Evolutionary conservation across 2,797 vertebrate genomes (phyloP), one percentile per base, ranked within the genome.

Genomic region (Cyclopterus lumpus): DNA sequence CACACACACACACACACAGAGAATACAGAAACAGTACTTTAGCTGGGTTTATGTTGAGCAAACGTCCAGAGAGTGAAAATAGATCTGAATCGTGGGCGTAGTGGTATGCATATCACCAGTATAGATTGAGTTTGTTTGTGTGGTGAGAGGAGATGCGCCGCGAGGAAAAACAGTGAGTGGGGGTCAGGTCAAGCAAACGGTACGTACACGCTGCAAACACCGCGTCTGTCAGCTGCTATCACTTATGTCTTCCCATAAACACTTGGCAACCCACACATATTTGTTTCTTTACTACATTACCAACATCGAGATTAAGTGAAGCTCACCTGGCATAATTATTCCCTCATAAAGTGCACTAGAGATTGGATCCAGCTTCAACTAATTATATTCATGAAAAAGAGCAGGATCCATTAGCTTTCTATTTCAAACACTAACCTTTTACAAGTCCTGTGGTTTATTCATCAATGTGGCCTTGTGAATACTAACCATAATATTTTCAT

Each of bases 391-490:
- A 91, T 88, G 53, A 34, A 80, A 63, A 30, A 75, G 46, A 86
- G 80, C 76, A 72, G 68, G 74, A 68, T 88, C 84, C 75, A 91
- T 93, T 89, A 90, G 73, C 60, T 86, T 86, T 88, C 74, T 54
- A 71, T 90, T 92, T 88, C 78, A 79, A 88, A 87, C 55, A 36
- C 69, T 77, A 85, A 92, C 83, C 90, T 89, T 92, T 90, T 71
- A 80, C 79, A 81, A 81, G 81, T 84, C 78, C n/a, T 74, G 78
- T 20, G 77, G 73, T 82, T 86, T 83, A 86, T 79, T 80, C 79
- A 73, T 79, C 32, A 20, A 53, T 5, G 20, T 86, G 83, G 89
- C 84, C 80, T 89, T 73, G 88, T 88, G 89, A 86, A 91, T 91
- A 82, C 86, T 82, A 91, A 90, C 77, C 74, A 42, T 88, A 82